Base-by-base conservation (phyloP, 2,888 invertebrate genomes). In the Heliconius hortense region DNA sequence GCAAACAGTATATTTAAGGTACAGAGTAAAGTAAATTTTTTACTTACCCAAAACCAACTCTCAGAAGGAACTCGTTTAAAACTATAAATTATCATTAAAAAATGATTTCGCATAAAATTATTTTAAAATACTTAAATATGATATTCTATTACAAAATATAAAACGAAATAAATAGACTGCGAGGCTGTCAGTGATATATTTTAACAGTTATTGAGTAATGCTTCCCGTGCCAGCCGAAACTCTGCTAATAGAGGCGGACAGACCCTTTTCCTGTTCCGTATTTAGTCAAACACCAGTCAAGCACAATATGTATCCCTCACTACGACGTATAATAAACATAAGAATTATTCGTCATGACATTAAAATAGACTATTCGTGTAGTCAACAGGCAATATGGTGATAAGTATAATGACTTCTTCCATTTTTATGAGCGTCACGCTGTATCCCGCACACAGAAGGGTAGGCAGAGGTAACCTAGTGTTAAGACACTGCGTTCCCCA, bases 241-340 rank as follows among this genome's bases (percentile, higher is more conserved):
- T 69, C 15, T 53, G 69, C 69, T 71, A 71, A 71, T 62, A 71
- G 39, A 71, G 21, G 5, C 62, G 39, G 39, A 59, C 24, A 39
- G 70, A 43, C 71, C 71, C 71, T 71, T 71, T 62, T 71, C 71
- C 71, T 71, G 71, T 62, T 62, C 60, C 26, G 60, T 26, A 60
- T 71, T 71, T 71, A 43, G 39, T 39, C 71, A 21, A 53, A 53
- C 24, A 53, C 68, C 28, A 68, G 18, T 21, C 68, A 21, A 68
- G n/a, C 31, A 53, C n/a, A 56, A 56, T 56, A 69, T n/a, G 53
- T 56, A 56, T 31, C 53, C 28, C 43, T 67, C 31, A 56, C 69
- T 56, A 56, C 69, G 53, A 53, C 31, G 68, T 69, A 56, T 53
- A 53, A 69, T 69, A 53, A 69, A 53, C 28, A 56, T 53, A 56